Percentiles rank a stretch among this genome's conserved stretches.
These are phyloP conservation scores for Limonius californicus DNA, from an alignment of 1,140 invertebrate genomes.

Conservation along the genomic window DNA sequence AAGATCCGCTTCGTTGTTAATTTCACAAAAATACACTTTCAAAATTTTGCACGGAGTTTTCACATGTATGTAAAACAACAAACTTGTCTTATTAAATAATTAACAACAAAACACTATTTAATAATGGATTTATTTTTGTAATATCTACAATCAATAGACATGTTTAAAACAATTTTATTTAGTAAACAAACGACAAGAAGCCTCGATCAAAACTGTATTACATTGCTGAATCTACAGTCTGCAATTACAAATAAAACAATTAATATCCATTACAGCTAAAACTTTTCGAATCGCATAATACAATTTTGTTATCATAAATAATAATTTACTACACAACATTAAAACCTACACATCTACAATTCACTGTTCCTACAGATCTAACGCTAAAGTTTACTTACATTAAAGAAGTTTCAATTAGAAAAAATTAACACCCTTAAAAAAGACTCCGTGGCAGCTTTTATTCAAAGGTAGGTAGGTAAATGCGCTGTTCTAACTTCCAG, in stretches of 20 bases:
- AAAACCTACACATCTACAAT: conserved; percentile 10
- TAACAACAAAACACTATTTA: neutral
- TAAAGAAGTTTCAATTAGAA: neutral
- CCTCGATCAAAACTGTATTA: neutral
- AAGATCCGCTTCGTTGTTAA: too few species aligned
- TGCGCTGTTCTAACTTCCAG: neutral
- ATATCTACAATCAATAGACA: neutral
- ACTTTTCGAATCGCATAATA: neutral
- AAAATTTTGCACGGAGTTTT: too few species aligned
- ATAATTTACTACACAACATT: conserved; percentile 16
- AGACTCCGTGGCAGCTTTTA: neutral
- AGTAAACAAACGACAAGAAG: neutral
- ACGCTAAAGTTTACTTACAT: neutral
- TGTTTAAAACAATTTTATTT: neutral
- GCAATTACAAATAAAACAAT: neutral
- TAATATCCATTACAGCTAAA: conserved; percentile 6
- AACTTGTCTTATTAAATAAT: neutral
- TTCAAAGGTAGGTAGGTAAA: neutral
- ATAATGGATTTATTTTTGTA: neutral
- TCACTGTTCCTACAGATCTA: neutral
- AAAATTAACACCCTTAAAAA: conserved; percentile 15
- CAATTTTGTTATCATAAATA: neutral
- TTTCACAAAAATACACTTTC: too few species aligned
- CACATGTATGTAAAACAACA: too few species aligned
- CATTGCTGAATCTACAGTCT: neutral